Evolutionary conservation across 2,888 invertebrate genomes (phyloP), one percentile per base, ranked within the genome.

Genomic region (Mesorhabditis sp.): DNA sequence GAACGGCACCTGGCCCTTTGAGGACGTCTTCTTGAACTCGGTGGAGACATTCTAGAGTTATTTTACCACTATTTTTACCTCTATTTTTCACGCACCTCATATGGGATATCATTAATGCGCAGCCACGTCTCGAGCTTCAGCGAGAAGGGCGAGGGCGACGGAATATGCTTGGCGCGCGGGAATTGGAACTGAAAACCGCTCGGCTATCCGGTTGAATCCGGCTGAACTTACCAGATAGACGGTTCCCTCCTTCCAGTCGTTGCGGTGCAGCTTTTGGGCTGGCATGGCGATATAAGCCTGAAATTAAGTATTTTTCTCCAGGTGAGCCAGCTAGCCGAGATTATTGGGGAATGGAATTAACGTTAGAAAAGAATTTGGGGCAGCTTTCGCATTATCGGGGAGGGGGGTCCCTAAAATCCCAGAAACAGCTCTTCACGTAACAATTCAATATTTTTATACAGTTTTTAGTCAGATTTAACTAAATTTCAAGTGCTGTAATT

Each of bases 81-180:
- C 42, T 50, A 6, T 28, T 62, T 62, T 5, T 4, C 15, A 44
- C 72, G 67, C 65, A 94, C 95, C 92, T 94, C 93, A 88, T 94
- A 95, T 89, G 93, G 93, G 87, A 94, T 90, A 86, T 92, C 93
- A 86, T 92, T 91, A 84, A 95, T 90, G 87, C 95, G 90, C 80
- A 95, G 90, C 93, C 94, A 95, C 85, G 94, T 93, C 90, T 95
- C 95, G 83, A 94, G 92, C 90, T 95, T 95, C 87, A 95, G 90
- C 89, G 93, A 94, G 88, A 92, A 94, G 72, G 94, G 93, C 80
- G 94, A 94, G 83, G 93, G 89, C 75, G 94, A 93, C 73, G 94
- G 94, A 86, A 94, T 89, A 86, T 92, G 89, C 80, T 93, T 92
- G 80, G 93, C 93, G 86, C 95, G 91, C 80, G 93, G 91, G 87